These are phyloP conservation scores for Parotia lawesii DNA, from an alignment of 2,113 vertebrate genomes.

Conservation along the genomic window DNA sequence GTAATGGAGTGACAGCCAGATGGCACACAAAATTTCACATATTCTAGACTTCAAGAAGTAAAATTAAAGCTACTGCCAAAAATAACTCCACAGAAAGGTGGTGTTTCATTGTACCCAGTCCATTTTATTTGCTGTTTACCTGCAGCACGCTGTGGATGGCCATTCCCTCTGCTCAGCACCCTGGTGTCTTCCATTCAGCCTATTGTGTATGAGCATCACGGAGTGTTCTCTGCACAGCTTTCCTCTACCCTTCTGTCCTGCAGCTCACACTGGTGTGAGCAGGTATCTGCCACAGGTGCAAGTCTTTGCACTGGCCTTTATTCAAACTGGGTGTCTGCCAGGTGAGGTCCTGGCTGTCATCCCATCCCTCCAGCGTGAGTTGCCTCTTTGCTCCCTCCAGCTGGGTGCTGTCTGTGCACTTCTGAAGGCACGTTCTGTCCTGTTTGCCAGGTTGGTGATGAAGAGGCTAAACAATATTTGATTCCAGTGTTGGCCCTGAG, in stretches of 20 bases:
- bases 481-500: not conserved
- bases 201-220: accelerated
- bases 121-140: not conserved
- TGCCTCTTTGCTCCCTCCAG: not conserved
- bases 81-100: not conserved
- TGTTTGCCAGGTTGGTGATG: not conserved
- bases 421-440: not conserved
- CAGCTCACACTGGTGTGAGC: accelerated
- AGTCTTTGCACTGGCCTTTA: not conserved
- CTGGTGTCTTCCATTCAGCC: not conserved
- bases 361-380: not conserved
- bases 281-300: not conserved
- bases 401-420: accelerated
- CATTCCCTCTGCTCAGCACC: not conserved
- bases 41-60: not conserved
- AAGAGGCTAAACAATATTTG: not conserved
- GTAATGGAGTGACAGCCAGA: not conserved
- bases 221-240: not conserved
- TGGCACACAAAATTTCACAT: not conserved
- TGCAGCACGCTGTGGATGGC: not conserved
- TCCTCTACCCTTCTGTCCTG: not conserved
- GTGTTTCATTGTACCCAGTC: not conserved
- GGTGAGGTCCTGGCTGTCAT: not conserved
- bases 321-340: not conserved
- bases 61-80: not conserved